These are phyloP conservation scores for Orthosia cruda DNA, from an alignment of 2,888 invertebrate genomes.

Conservation along the genomic window DNA sequence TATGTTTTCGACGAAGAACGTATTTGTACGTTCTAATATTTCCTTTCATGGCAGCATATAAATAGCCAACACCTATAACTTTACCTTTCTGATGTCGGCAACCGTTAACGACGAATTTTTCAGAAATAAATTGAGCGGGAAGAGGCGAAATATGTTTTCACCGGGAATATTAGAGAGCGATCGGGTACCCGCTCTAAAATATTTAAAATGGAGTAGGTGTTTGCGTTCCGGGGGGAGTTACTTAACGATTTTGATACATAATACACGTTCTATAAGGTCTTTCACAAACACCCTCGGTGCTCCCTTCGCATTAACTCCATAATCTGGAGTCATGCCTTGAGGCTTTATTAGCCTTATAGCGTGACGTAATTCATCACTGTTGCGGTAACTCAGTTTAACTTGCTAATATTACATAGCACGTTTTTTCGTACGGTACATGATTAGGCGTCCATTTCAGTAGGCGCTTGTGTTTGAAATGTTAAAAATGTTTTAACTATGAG, in stretches of 20 bases:
- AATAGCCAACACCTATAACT: conserved; percentile 29
- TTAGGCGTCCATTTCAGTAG: conserved; percentile 32
- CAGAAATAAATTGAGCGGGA: conserved; percentile 60
- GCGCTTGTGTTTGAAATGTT: conserved; percentile 33
- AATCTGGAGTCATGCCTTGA: conserved; percentile 62
- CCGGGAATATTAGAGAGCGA: conserved; percentile 59
- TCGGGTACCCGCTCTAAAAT: conserved; percentile 57
- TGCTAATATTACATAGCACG: conserved; percentile 52
- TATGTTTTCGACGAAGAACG: not conserved
- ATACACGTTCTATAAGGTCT: conserved; percentile 52
- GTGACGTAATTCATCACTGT: conserved; percentile 64
- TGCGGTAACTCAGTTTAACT: conserved; percentile 39
- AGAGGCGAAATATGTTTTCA: conserved; percentile 62
- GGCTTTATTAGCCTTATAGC: conserved; percentile 59
- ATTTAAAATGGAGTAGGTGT: conserved; percentile 52
- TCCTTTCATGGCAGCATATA: conserved; percentile 24
- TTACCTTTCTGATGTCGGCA: conserved; percentile 39
- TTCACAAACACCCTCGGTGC: conserved; percentile 58
- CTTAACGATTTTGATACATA: conserved; percentile 63
- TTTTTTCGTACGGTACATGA: conserved; percentile 45
- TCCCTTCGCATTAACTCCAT: conserved; percentile 63
- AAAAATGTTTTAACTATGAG: conserved; percentile 6
- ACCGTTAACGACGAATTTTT: conserved; percentile 58
- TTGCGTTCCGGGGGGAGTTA: conserved; percentile 40
- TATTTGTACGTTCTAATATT: conserved; percentile 33